These are phyloP conservation scores for Chrysotoxum bicinctum DNA, from an alignment of 2,888 invertebrate genomes.

Conservation along the genomic window DNA sequence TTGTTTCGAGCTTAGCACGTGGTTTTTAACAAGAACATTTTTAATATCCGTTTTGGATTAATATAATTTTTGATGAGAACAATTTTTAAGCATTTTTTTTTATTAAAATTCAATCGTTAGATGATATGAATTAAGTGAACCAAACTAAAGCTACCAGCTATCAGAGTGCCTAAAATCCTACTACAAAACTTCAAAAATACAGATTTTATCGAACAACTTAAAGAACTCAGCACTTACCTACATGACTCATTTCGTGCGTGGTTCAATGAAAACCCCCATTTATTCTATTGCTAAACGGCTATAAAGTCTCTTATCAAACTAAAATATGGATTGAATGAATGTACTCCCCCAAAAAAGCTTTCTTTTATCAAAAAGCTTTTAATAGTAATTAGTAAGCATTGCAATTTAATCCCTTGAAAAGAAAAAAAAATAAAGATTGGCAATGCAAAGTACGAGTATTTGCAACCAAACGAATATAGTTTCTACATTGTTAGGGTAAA, in stretches of 20 bases:
- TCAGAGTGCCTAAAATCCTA: too few relatives aligned
- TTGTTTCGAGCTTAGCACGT: neutral
- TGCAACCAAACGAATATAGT: neutral
- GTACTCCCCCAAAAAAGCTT: neutral
- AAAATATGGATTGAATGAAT: neutral
- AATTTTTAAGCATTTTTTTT: neutral
- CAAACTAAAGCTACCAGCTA: too few relatives aligned
- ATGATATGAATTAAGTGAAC: too few relatives aligned
- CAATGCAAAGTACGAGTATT: neutral
- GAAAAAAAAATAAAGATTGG: neutral
- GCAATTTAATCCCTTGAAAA: neutral
- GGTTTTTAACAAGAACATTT: conserved; percentile 5
- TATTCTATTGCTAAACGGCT: neutral
- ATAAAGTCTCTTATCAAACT: neutral
- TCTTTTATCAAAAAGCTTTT: conserved; percentile 1
- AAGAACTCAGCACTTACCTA: too few relatives aligned
- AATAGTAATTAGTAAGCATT: neutral
- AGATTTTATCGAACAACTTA: neutral
- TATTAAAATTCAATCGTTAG: too few relatives aligned
- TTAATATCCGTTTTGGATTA: conserved; percentile 48
- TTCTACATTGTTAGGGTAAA: neutral
- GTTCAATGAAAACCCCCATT: neutral
- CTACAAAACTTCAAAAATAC: too few relatives aligned
- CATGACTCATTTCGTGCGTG: neutral
- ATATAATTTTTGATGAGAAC: neutral